phyloP scores from a whole-genome alignment of 2,797 vertebrate genomes.

The Spinus olivaceus region DNA sequence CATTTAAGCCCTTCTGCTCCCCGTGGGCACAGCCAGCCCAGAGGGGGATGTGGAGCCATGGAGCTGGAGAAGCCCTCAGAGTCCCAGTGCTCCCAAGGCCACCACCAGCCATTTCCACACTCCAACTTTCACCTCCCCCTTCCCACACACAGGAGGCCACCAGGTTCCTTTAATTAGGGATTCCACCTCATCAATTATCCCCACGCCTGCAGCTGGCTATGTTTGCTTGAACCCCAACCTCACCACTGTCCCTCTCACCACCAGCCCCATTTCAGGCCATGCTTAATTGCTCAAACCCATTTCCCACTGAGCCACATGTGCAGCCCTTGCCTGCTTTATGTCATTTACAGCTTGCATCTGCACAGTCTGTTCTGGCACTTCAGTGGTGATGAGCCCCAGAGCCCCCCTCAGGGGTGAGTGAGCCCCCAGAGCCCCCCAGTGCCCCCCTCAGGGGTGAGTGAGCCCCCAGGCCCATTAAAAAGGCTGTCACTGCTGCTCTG shows the following conservation, averaged over 20 bases:
- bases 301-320: not conserved
- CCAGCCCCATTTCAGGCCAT: not conserved
- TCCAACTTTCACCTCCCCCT: not conserved
- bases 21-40: not conserved
- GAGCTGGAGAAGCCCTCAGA: not conserved
- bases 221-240: not conserved
- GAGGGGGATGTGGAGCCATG: too few species aligned
- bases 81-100: not conserved
- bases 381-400: too few species aligned
- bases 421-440: too few species aligned
- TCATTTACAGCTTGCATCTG: accelerated
- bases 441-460: too few species aligned
- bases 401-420: too few species aligned
- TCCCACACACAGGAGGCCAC: not conserved
- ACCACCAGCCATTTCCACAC: accelerated
- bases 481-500: not conserved
- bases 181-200: not conserved
- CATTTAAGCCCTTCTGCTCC: accelerated
- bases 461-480: accelerated
- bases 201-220: not conserved
- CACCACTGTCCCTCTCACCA: not conserved
- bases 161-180: not conserved
- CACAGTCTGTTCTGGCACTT: accelerated
- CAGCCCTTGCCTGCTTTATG: not conserved
- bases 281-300: not conserved